Base-by-base conservation (phyloP, 2,888 invertebrate genomes). In the Geophilus truncorum region DNA sequence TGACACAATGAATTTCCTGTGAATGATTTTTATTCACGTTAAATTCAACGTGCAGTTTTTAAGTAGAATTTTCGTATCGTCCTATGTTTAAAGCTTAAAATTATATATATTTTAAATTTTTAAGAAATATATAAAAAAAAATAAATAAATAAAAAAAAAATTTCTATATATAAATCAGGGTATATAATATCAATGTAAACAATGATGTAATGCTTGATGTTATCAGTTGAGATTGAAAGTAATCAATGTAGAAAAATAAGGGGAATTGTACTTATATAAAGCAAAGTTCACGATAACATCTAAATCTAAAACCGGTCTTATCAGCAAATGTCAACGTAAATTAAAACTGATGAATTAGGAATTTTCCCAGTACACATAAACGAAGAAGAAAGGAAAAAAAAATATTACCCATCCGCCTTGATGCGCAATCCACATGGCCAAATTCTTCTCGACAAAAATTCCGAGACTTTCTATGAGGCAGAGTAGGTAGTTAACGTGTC, bases 331-430 rank as follows among this genome's bases (percentile, higher is more conserved):
- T 40, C 40, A 40, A 9, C 40, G 10, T 40, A n/a, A 4, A 40
- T 40, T 10, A 40, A 40, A 40, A 40, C 40, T 40, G 40, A 40
- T 40, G 40, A 10, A 40, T 40, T 40, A n/a, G 40, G 40, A 30
- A 75, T 75, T 75, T 75, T 70, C n/a, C 75, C 75, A 75, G 5
- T 25, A 25, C 7, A 23, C 32, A 30, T 5, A 25, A 70, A 18
- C 28, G 12, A 9, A 3, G 10, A 40, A 40, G n/a, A 28, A 10
- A 12, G 12, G 9, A 34, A 30, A 34, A 77, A 34, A 28, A 5
- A 76, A 28, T 82, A 87, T 85, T 88, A 95, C 95, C 95, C 96
- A 96, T 86, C 95, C 95, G 21, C 95, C 95, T 85, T 94, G 93
- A 77, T 91, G 89, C 79, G 92, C 92, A 12, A 96, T 92, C 95